Base-by-base conservation (phyloP, 1,140 invertebrate genomes). In the Drosophila takahashii region DNA sequence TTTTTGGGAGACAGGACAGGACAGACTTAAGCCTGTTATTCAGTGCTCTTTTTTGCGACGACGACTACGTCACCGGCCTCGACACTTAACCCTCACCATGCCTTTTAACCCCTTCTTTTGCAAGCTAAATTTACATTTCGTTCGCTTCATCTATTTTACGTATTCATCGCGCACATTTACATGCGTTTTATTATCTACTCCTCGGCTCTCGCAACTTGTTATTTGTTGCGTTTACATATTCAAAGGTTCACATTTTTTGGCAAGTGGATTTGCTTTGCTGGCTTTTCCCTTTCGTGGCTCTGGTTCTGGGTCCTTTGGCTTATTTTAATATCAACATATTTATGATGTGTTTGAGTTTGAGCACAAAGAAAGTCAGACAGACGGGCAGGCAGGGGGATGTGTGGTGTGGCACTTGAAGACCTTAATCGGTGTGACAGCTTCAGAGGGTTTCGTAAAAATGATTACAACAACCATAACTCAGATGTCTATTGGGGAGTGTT, bases 161-260 rank as follows among this genome's bases (percentile, higher is more conserved):
- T 81, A 85, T 85, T 85, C 81, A 81, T 86, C 81, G 81, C 81
- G 78, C 34, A 67, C 69, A 81, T 86, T 86, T 86, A 77, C 75
- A 86, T 87, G 78, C 74, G 69, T 78, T 86, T 86, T 86, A 86
- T 81, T 75, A 69, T 70, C 64, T 27, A 13, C 41, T 27, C 15
- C 41, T 45, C 26, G 18, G 47, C 45, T 65, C 44, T 65, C 44
- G 60, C 32, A 44, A 39, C 47, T 80, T 64, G 56, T 60, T 85
- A 59, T 80, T 73, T 85, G 67, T 69, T 80, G 65, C 50, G 56
- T 54, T 48, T 66, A 60, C 64, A 65, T 71, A 73, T 72, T 74
- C 62, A 70, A 70, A 70, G 62, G 53, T 22, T 53, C 26, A 39
- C 57, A 44, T 58, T 48, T 70, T 73, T 53, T 59, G 72, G 52